These are phyloP conservation scores for Sebastes dallii DNA, from an alignment of 2,797 vertebrate species.

Conservation along the genomic window DNA sequence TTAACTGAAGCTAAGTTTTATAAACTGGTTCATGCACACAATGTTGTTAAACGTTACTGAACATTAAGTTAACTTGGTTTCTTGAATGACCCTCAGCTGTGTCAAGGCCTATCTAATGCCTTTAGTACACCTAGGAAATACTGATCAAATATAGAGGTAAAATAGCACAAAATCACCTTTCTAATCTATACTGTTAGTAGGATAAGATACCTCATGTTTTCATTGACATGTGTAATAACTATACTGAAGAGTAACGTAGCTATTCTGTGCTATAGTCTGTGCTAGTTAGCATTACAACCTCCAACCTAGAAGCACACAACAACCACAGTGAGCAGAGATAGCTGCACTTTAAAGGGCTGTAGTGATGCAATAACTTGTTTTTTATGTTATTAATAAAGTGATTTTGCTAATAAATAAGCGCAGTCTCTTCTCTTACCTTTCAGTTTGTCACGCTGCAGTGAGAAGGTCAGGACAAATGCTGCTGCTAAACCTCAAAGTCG, in stretches of 20 bases:
- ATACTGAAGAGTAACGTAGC: not conserved
- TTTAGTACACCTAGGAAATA: not conserved
- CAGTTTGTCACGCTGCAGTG: conserved; percentile 15
- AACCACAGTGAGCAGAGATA: not conserved
- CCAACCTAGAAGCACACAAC: rapidly evolving
- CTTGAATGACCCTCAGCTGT: conserved; percentile 6
- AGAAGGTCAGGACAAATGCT: conserved; percentile 67
- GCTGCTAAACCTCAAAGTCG: conserved; percentile 69
- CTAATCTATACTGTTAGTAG: rapidly evolving
- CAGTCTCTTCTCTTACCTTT: conserved; percentile 32
- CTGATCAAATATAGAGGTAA: not conserved
- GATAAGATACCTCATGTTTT: rapidly evolving
- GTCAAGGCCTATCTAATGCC: not conserved
- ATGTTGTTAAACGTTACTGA: not conserved
- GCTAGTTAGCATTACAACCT: conserved; percentile 10
- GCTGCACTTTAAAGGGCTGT: not conserved
- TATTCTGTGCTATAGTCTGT: not conserved
- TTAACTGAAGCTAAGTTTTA: not conserved
- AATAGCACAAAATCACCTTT: rapidly evolving
- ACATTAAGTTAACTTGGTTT: not conserved
- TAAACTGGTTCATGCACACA: not conserved
- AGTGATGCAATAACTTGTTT: rapidly evolving
- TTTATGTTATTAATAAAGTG: rapidly evolving
- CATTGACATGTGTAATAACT: not conserved
- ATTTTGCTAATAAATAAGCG: rapidly evolving